Conservation (phyloP, 2,888 invertebrate genomes). For the Drosophila lutescens region DNA sequence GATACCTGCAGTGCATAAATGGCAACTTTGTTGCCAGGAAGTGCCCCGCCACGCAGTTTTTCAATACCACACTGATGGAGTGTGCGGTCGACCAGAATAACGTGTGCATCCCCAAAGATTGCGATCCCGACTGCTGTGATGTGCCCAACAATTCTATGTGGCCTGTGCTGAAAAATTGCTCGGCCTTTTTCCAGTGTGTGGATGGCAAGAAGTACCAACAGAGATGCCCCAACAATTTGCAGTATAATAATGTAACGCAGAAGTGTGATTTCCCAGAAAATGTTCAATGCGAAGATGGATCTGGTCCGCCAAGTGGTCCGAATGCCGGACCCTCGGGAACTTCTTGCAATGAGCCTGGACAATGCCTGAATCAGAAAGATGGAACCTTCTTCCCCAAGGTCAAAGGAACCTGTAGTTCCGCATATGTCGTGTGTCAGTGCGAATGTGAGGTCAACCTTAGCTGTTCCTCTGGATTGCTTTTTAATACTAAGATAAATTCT, state of each 20-base stretch:
- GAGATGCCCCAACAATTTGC: slow-evolving; percentile 67
- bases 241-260: slow-evolving; percentile 50
- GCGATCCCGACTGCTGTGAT: slow-evolving; percentile 60
- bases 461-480: slow-evolving; percentile 58
- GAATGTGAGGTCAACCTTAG: slow-evolving; percentile 69
- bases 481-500: slow-evolving; percentile 25
- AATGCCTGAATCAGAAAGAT: slow-evolving; percentile 62
- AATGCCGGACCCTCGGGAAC: slow-evolving; percentile 78
- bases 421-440: slow-evolving; percentile 74
- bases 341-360: slow-evolving; percentile 59
- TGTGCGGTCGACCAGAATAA: slow-evolving; percentile 43
- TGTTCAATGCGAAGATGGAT: slow-evolving; percentile 66
- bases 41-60: slow-evolving; percentile 39
- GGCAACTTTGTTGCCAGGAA: slow-evolving; percentile 27
- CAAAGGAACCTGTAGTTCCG: slow-evolving; percentile 41
- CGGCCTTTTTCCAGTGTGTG: slow-evolving; percentile 53
- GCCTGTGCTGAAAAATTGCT: slow-evolving; percentile 54
- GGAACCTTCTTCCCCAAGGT: slow-evolving; percentile 43
- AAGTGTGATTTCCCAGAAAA: slow-evolving; percentile 70
- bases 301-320: slow-evolving; percentile 70
- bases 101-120: slow-evolving; percentile 47
- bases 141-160: slow-evolving; percentile 34
- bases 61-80: not conserved
- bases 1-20: slow-evolving; percentile 47
- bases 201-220: slow-evolving; percentile 34